phyloP scores from a whole-genome alignment of 1,140 invertebrate genomes.

The Trypoxylus dichotomus region DNA sequence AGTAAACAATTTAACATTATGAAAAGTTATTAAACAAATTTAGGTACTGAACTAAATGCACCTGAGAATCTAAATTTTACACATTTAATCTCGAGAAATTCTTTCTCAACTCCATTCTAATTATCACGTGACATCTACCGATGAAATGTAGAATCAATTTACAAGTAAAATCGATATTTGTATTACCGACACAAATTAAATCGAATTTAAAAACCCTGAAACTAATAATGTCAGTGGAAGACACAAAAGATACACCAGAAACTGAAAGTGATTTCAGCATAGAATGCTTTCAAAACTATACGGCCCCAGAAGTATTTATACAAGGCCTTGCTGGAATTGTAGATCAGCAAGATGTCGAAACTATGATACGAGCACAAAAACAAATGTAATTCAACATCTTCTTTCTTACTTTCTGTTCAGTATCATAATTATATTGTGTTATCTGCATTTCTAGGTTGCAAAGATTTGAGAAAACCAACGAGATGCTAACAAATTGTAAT shows the following conservation, averaged over 20 bases:
- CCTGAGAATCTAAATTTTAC: no score
- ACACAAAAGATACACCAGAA: constrained; percentile 61
- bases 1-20: no score
- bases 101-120: not conserved
- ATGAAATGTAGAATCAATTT: no score
- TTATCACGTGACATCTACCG: not conserved
- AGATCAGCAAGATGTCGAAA: constrained; percentile 87
- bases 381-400: constrained; percentile 74
- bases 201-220: not conserved
- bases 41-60: no score
- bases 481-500: constrained; percentile 96
- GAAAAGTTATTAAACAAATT: no score
- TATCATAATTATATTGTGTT: not conserved
- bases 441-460: constrained; percentile 74
- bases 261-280: constrained; percentile 70
- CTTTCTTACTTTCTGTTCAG: constrained; percentile 34
- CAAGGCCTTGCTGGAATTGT: constrained; percentile 88
- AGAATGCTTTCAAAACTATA: constrained; percentile 87
- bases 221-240: constrained; percentile 41
- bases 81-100: no score
- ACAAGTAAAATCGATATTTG: not conserved
- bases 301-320: constrained; percentile 87
- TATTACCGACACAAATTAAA: not conserved
- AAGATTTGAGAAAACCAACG: constrained; percentile 95
- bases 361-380: constrained; percentile 88